Conservation (phyloP, 2,888 invertebrate genomes). For the Cephus rjabovi region DNA sequence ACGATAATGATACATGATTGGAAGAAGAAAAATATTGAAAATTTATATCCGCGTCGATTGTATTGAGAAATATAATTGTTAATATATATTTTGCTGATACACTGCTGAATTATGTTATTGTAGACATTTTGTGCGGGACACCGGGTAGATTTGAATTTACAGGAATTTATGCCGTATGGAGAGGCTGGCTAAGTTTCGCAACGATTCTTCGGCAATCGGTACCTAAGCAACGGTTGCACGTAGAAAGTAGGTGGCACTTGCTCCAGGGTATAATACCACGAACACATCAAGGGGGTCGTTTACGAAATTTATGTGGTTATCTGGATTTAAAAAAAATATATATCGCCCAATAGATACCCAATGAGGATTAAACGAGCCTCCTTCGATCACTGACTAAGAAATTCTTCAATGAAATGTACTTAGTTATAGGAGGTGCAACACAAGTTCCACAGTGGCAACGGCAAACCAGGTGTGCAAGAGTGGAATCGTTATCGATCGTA, state of each 20-base stretch:
- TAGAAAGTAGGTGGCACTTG: constrained; percentile 46
- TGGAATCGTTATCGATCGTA: background rate
- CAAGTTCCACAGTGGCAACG: background rate
- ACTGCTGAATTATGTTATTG: background rate
- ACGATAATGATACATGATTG: background rate
- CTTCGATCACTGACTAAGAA: background rate
- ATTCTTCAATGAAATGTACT: background rate
- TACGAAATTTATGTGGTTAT: constrained; percentile 5
- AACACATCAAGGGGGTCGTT: constrained; percentile 30
- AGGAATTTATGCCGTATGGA: background rate
- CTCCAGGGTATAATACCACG: constrained; percentile 27
- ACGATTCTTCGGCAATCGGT: background rate
- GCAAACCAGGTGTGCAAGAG: background rate
- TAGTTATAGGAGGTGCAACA: background rate
- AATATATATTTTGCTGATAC: background rate
- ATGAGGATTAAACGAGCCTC: background rate
- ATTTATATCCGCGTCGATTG: background rate
- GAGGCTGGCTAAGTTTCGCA: background rate
- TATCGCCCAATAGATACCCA: constrained; percentile 2
- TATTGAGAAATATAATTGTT: background rate
- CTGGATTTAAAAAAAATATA: constrained; percentile 1
- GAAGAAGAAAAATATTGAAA: too few species aligned
- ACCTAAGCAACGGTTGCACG: constrained; percentile 24
- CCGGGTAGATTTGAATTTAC: background rate
- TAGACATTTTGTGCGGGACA: background rate